Evolutionary conservation across 2,113 vertebrate species (phyloP).

Genomic region (Eleginops maclovinus): DNA sequence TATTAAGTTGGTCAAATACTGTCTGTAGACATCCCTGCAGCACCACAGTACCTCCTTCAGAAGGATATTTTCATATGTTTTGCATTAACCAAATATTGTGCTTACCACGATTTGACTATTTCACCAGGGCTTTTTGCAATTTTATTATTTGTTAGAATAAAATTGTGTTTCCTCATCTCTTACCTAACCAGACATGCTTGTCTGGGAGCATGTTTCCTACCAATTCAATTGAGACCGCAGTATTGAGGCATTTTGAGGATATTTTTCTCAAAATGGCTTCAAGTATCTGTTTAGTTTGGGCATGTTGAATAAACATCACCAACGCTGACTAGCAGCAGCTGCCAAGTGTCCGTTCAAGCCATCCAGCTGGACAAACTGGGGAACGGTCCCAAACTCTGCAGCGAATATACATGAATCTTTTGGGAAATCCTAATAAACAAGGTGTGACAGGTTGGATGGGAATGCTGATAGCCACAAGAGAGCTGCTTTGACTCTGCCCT

Average conservation of each 20-base stretch:
- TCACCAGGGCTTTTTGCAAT: too few species aligned
- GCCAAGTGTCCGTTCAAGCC: conserved; percentile 20
- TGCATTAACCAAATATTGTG: too few species aligned
- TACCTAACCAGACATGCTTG: conserved; percentile 2
- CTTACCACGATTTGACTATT: too few species aligned
- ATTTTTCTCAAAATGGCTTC: neutral
- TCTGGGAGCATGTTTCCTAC: conserved; percentile 3
- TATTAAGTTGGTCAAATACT: too few species aligned
- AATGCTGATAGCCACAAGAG: conserved; percentile 29
- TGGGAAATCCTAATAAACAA: conserved; percentile 37
- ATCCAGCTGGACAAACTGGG: conserved; percentile 28
- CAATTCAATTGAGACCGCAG: conserved; percentile 5
- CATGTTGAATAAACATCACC: conserved; percentile 18
- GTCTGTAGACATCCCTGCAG: too few species aligned
- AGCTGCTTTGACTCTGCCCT: conserved; percentile 43
- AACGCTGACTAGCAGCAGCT: conserved; percentile 6
- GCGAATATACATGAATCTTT: neutral
- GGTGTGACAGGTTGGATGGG: conserved; percentile 28
- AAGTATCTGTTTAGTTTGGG: neutral
- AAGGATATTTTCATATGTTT: too few species aligned
- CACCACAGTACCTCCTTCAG: too few species aligned
- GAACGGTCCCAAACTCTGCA: neutral
- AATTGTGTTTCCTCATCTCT: neutral
- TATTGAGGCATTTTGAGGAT: neutral
- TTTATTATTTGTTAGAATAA: too few species aligned